phyloP scores from a whole-genome alignment of 2,888 invertebrate genomes.

The Acholoe squamosa region DNA sequence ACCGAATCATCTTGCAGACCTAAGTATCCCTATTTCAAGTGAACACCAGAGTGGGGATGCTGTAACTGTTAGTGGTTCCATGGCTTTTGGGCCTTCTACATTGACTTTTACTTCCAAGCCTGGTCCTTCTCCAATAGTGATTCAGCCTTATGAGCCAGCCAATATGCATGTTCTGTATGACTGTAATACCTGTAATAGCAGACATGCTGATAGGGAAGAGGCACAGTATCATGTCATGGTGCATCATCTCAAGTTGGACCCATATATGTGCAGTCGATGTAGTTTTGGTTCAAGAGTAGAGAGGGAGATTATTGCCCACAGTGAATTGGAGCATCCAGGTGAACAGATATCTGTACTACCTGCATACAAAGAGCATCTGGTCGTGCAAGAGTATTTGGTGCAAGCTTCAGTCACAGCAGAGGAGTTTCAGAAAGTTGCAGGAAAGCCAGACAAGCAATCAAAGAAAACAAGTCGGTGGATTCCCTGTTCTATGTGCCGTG shows the following conservation, averaged over 20 bases:
- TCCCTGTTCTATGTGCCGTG: not conserved
- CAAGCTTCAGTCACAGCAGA: not conserved
- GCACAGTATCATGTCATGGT: constrained; percentile 17
- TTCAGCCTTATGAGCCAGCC: too few relatives aligned
- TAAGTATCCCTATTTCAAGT: too few relatives aligned
- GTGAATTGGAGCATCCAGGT: constrained; percentile 64
- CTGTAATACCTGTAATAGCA: not conserved
- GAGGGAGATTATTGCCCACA: constrained; percentile 62
- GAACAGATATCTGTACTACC: constrained; percentile 54
- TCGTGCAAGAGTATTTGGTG: not conserved
- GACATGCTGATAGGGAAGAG: not conserved
- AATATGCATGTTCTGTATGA: not conserved
- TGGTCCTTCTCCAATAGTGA: too few relatives aligned
- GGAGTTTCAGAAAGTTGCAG: not conserved
- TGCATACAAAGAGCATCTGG: constrained; percentile 63
- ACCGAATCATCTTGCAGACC: too few relatives aligned
- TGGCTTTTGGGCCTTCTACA: too few relatives aligned
- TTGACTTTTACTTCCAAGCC: too few relatives aligned
- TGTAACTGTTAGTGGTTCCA: too few relatives aligned
- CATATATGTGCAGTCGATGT: constrained; percentile 57
- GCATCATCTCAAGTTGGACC: constrained; percentile 44
- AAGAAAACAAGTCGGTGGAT: not conserved
- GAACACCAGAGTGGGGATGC: too few relatives aligned
- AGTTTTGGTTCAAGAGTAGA: constrained; percentile 27
- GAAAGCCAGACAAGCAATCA: not conserved